Evolutionary conservation across 2,888 invertebrate species (phyloP).

Genomic region (Hypsopygia costalis): DNA sequence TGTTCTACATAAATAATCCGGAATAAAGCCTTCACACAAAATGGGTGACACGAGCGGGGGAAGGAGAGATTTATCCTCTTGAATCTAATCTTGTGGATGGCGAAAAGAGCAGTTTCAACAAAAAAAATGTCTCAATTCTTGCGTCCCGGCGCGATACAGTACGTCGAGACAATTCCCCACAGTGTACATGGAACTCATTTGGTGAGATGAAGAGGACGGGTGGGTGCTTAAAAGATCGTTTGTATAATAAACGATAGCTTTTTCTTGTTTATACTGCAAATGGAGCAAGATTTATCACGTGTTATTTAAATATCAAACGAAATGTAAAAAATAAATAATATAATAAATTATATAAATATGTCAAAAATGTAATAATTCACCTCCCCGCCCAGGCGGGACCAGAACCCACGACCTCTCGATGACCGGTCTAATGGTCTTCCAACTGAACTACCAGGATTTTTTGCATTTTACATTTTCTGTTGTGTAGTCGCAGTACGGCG

Average conservation of each 20-base stretch:
- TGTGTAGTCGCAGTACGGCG: too few relatives aligned
- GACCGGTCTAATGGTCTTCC: too few relatives aligned
- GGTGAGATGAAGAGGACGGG: constrained; percentile 37
- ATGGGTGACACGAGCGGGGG: constrained; percentile 60
- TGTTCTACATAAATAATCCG: constrained; percentile 70
- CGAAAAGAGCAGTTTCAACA: constrained; percentile 68
- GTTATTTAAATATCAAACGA: too few relatives aligned
- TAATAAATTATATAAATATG: too few relatives aligned
- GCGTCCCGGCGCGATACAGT: constrained; percentile 39
- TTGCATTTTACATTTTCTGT: too few relatives aligned
- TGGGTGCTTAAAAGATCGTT: constrained; percentile 27
- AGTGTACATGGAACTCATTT: constrained; percentile 51
- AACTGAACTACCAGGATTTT: too few relatives aligned
- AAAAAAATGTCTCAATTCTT: constrained; percentile 57
- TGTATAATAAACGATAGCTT: constrained; percentile 18
- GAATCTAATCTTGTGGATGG: constrained; percentile 76
- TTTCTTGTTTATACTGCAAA: constrained; percentile 11
- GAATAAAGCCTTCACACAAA: constrained; percentile 71
- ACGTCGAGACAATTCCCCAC: constrained; percentile 49
- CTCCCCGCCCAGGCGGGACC: too few relatives aligned
- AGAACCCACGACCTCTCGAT: too few relatives aligned
- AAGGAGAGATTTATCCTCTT: constrained; percentile 71
- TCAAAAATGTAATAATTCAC: too few relatives aligned
- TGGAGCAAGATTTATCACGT: not conserved
- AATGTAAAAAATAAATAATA: too few relatives aligned